These are phyloP conservation scores for Ciconia stormi DNA, from an alignment of 2,113 vertebrate species.

Conservation along the genomic window DNA sequence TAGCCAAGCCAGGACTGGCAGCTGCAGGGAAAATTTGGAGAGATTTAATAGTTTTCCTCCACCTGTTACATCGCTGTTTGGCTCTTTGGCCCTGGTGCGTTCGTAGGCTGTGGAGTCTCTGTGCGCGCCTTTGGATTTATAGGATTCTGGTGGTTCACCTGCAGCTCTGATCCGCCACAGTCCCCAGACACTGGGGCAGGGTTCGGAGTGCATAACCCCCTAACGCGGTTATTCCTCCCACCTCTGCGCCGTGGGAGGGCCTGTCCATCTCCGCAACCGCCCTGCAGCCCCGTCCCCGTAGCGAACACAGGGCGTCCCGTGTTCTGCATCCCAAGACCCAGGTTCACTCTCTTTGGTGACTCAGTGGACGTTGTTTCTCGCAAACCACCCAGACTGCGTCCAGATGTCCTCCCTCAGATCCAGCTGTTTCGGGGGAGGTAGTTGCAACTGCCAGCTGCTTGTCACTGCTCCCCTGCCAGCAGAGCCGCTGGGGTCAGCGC, in stretches of 20 bases:
- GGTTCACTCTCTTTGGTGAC: not conserved
- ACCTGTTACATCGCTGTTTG: not conserved
- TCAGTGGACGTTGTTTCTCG: not conserved
- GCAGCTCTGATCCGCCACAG: not conserved
- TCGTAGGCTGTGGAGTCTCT: not conserved
- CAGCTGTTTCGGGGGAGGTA: constrained; percentile 52
- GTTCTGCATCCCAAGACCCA: not conserved
- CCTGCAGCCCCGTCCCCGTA: not conserved
- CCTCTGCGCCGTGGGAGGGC: not conserved
- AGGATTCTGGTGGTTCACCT: not conserved
- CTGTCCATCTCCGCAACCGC: not conserved
- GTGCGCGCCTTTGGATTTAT: accelerated
- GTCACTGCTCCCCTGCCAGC: constrained; percentile 48
- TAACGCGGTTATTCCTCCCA: not conserved
- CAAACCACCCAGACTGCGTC: constrained; percentile 22
- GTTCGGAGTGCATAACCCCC: not conserved
- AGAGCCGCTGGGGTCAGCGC: not conserved
- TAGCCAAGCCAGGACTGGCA: not conserved
- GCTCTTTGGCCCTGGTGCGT: not conserved
- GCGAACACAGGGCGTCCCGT: not conserved
- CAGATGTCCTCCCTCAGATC: constrained; percentile 61
- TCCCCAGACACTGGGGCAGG: accelerated
- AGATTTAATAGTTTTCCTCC: not conserved
- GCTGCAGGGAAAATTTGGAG: not conserved
- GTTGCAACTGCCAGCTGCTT: constrained; percentile 50